Conservation (phyloP, 2,113 vertebrate species). For the Nannospalax galili region DNA sequence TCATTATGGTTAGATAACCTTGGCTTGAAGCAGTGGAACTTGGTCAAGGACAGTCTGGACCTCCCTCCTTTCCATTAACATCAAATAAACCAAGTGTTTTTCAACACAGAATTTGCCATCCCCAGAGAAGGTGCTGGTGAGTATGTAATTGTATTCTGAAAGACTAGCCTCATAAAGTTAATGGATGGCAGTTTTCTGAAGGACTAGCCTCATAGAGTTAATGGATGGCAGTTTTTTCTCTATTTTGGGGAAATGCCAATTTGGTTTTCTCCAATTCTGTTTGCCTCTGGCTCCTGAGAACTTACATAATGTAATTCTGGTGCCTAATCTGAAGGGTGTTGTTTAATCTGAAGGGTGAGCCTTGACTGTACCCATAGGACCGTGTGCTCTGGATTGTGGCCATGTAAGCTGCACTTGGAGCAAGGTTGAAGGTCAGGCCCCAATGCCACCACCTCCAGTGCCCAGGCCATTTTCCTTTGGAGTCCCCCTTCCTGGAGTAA, state of each 20-base stretch:
- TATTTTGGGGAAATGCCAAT: constrained; percentile 57
- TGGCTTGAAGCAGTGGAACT: constrained; percentile 47
- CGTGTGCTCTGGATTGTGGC: constrained; percentile 40
- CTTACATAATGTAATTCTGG: background rate
- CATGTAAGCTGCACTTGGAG: constrained; percentile 46
- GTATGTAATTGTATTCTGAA: background rate
- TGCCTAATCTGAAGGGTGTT: background rate
- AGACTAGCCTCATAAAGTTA: background rate
- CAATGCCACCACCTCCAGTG: background rate
- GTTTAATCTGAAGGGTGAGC: constrained; percentile 16
- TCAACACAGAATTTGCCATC: background rate
- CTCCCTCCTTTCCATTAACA: background rate
- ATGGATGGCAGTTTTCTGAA: background rate
- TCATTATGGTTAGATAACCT: constrained; percentile 32
- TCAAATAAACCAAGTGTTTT: constrained; percentile 6
- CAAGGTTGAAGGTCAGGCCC: background rate
- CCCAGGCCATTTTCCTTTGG: background rate
- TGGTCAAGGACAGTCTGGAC: constrained; percentile 8
- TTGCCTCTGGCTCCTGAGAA: constrained; percentile 4
- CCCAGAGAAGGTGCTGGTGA: background rate
- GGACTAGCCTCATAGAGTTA: background rate
- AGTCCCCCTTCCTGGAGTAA: background rate
- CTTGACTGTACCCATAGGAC: background rate
- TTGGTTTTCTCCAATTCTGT: background rate
- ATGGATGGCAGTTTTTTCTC: background rate